Evolutionary conservation across 2,888 invertebrate species (phyloP), one percentile per base, ranked within the genome.

Genomic region (Microplitis deprimator): DNA sequence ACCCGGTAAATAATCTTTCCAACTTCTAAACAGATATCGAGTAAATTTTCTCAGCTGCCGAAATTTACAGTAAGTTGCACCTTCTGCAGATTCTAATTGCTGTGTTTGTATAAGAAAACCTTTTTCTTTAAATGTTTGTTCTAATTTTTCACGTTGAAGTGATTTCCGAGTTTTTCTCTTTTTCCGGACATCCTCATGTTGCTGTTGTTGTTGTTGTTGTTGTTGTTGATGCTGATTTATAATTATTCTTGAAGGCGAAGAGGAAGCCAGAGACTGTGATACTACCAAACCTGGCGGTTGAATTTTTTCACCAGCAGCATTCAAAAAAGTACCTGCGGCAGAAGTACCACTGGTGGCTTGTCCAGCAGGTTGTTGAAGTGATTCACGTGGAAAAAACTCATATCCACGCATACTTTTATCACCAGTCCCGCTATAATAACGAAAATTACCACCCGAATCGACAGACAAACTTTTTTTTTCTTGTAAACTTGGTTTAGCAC

Each of bases 41-140:
- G 97, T 97, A 87, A 97, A 97, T 89, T 97, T 97, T 81, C 96
- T 92, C 39, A 97, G 91, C 87, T 97, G 97, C 68, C 97, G 91
- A 87, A 97, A 97, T 89, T 97, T 97, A 89, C 97, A 97, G 86
- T 97, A 97, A 0, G 97, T 97, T 0, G 97, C 97, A 0, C 97
- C 97, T 87, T 97, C 97, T 0, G 97, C 97, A 0, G 96, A 96
- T 87, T 97, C 96, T 72, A 97, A 90, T 87, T 97, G 97, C 88
- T 97, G 97, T 0, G 97, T 97, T 88, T 97, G 97, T 76, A 97
- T 97, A 69, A 97, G 91, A 88, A 97, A 97, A 0, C 97, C 97
- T 85, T 97, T 97, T 87, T 97, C 97, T 85, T 96, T 96, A 87
- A 97, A 97, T 0, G 97, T 97, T 88, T 96, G 96, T 89, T 97